A percentile compares a stretch with the other conserved stretches of the same genome.
Conservation (phyloP, 2,888 invertebrate species). For the Cantharis rufa region DNA sequence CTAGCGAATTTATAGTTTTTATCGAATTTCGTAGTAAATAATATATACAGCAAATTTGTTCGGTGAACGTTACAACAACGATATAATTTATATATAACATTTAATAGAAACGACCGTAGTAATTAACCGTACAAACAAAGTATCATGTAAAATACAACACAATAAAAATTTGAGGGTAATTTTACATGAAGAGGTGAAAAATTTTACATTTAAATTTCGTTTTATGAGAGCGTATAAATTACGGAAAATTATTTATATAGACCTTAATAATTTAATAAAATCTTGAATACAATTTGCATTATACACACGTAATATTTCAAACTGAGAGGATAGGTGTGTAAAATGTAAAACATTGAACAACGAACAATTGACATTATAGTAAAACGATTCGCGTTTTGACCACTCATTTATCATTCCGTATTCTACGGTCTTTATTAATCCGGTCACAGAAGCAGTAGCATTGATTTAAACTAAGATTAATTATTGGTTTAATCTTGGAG, state of each 20-base stretch:
- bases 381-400: constrained; percentile 25
- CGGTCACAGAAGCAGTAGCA: constrained; percentile 16
- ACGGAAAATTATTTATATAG: not conserved
- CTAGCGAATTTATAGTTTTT: too few relatives aligned
- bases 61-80: not conserved
- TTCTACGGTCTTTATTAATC: constrained; percentile 29
- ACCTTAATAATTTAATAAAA: not conserved
- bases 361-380: constrained; percentile 23
- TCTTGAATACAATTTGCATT: not conserved
- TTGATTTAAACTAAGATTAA: constrained; percentile 32
- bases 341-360: constrained; percentile 15
- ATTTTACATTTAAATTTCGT: not conserved
- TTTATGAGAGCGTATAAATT: not conserved
- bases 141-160: not conserved
- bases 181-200: not conserved
- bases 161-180: not conserved
- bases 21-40: too few relatives aligned
- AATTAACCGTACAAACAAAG: not conserved
- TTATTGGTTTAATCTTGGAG: constrained; percentile 12
- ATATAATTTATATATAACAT: not conserved
- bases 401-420: constrained; percentile 35
- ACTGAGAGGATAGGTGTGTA: constrained; percentile 8
- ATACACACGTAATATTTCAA: constrained; percentile 19
- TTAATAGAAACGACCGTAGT: not conserved
- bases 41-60: not conserved